Evolutionary conservation across 2,113 vertebrate species (phyloP).

Genomic region (Origma solitaria): DNA sequence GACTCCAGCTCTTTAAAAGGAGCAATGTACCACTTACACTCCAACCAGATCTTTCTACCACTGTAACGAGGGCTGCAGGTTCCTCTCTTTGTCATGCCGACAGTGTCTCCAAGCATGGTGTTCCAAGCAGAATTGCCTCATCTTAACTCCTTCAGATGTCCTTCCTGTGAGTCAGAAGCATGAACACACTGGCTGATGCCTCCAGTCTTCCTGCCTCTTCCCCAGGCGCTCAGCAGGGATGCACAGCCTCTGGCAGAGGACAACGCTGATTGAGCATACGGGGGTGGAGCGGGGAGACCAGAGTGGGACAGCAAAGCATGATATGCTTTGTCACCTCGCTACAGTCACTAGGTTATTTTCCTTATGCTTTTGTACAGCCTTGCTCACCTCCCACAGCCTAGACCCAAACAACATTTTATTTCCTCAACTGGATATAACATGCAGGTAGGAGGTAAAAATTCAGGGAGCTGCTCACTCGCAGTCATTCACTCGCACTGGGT

Average conservation of each 20-base stretch:
- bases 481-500: rapidly evolving
- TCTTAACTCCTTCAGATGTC: neutral
- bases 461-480: rapidly evolving
- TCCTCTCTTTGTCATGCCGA: neutral
- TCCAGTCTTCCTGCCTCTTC: neutral
- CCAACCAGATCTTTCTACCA: neutral
- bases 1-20: neutral
- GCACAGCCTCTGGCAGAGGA: neutral
- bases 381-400: neutral
- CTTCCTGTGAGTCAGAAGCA: neutral
- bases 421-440: neutral
- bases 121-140: neutral
- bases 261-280: rapidly evolving
- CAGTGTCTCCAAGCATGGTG: neutral
- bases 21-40: neutral
- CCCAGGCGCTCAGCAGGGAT: rapidly evolving
- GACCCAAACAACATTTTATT: neutral
- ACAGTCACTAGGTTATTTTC: neutral
- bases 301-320: neutral
- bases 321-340: neutral
- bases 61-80: neutral
- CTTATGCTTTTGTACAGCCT: neutral
- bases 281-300: neutral
- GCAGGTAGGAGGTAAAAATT: neutral
- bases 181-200: neutral